Evolutionary conservation across 2,888 invertebrate species (phyloP).

Genomic region (Ferrisia virgata): DNA sequence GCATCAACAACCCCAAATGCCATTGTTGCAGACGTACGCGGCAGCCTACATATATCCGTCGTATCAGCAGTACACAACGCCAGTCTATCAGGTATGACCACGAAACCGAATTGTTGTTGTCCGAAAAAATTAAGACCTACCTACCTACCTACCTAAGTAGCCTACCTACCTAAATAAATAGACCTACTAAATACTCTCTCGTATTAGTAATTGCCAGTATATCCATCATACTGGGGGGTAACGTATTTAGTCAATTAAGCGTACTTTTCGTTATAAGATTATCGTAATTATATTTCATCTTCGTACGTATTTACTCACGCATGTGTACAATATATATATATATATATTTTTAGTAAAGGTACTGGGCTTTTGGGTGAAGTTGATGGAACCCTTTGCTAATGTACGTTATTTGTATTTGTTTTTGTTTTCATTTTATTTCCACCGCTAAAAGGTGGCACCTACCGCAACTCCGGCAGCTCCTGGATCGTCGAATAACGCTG

Average conservation of each 20-base stretch:
- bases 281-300: not conserved
- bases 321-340: no score
- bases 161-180: not conserved
- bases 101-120: not conserved
- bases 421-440: not conserved
- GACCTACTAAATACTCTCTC: not conserved
- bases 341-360: no score
- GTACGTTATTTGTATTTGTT: not conserved
- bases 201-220: not conserved
- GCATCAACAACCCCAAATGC: slow-evolving; percentile 43
- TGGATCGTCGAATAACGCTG: slow-evolving; percentile 27
- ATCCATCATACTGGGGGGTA: not conserved
- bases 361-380: no score
- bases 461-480: slow-evolving; percentile 35
- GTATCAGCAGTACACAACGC: slow-evolving; percentile 44
- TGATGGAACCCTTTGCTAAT: no score
- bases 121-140: not conserved
- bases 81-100: slow-evolving; percentile 42
- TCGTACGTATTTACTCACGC: no score
- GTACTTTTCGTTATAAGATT: not conserved
- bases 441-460: slow-evolving; percentile 35
- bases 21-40: slow-evolving; percentile 43
- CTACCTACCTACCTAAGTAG: not conserved
- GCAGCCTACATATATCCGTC: slow-evolving; percentile 43
- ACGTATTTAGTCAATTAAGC: not conserved